Base-by-base conservation (phyloP, 2,888 invertebrate genomes). In the Branchellion lobata region DNA sequence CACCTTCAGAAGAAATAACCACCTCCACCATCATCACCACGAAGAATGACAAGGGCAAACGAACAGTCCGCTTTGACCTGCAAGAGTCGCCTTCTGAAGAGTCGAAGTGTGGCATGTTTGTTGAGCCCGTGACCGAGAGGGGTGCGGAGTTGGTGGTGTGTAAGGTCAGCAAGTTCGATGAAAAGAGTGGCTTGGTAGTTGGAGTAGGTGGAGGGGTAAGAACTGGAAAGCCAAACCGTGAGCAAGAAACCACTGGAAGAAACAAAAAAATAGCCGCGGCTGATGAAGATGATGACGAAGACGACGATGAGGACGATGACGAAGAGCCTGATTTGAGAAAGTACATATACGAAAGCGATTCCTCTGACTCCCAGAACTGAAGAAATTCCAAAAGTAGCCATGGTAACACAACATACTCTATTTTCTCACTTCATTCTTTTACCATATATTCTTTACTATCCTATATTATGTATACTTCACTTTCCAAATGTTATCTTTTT, bases 221-320 rank as follows among this genome's bases (percentile, higher is more conserved):
- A n/a, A n/a, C n/a, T n/a, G n/a, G n/a, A n/a, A n/a, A n/a, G n/a
- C n/a, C n/a, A n/a, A n/a, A n/a, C n/a, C n/a, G n/a, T n/a, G n/a
- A n/a, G n/a, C n/a, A n/a, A n/a, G n/a, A n/a, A n/a, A n/a, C n/a
- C n/a, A n/a, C n/a, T n/a, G n/a, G n/a, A n/a, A n/a, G n/a, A n/a
- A n/a, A n/a, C n/a, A n/a, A n/a, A n/a, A n/a, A n/a, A n/a, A n/a
- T n/a, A n/a, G n/a, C n/a, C n/a, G n/a, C 73, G 11, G 29, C 24
- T 79, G 71, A 79, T 79, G 47, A 71, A 72, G 33, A 78, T 34
- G 27, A 73, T 36, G 40, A 36, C 34, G 33, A 53, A 27, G 57
- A 74, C 53, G 73, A 51, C 57, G 73, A 57, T 5, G 53, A 71
- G 0, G 47, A 47, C n/a, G 51, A 57, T 24, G 53, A 24, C 57